Conservation (phyloP, 2,113 vertebrate species). For the Pluvianellus socialis region DNA sequence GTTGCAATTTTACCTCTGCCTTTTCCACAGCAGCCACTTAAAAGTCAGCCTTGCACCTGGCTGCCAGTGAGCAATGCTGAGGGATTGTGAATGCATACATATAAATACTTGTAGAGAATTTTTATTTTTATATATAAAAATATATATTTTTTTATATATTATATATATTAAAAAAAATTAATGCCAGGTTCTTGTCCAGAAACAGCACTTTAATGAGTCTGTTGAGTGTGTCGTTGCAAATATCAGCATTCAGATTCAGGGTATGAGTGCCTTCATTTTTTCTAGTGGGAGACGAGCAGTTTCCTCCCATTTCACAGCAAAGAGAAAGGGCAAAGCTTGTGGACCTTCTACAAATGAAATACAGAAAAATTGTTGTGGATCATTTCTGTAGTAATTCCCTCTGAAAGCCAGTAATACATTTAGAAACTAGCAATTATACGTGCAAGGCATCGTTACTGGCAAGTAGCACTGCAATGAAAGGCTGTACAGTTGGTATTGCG, state of each 20-base stretch:
- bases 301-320: neutral
- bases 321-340: neutral
- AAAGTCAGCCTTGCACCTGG: neutral
- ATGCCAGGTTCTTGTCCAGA: neutral
- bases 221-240: neutral
- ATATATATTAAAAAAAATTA: neutral
- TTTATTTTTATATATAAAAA: neutral
- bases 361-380: neutral
- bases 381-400: slow-evolving; percentile 13
- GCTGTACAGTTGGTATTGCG: slow-evolving; percentile 2
- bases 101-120: neutral
- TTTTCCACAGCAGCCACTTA: neutral
- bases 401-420: slow-evolving; percentile 26
- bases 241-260: neutral
- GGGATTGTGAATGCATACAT: neutral
- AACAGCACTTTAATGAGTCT: neutral
- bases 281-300: neutral
- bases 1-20: neutral
- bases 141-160: no score
- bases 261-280: neutral
- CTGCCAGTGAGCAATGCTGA: neutral
- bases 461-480: slow-evolving; percentile 18
- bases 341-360: neutral
- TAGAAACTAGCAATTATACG: neutral
- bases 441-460: neutral